A percentile compares a stretch with the other conserved stretches of the same genome.
phyloP scores from a whole-genome alignment of 2,113 vertebrate genomes.

The Hippopotamus amphibius region DNA sequence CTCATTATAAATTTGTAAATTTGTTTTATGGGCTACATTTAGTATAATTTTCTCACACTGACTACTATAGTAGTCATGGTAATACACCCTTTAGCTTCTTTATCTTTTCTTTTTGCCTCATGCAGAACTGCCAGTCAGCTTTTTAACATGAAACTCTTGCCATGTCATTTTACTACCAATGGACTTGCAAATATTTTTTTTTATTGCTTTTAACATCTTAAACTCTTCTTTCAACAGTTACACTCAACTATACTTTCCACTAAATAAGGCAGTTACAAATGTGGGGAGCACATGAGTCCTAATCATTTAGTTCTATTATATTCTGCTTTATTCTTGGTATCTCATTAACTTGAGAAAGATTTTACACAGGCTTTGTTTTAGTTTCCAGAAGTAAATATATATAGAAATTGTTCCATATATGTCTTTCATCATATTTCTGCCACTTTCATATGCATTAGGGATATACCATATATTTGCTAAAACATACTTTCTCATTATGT shows the following conservation, averaged over 20 bases:
- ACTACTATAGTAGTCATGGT: neutral
- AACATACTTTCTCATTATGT: neutral
- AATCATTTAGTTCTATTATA: conserved; percentile 44
- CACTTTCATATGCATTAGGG: neutral
- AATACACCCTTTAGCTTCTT: conserved; percentile 1
- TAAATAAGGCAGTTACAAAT: conserved; percentile 30
- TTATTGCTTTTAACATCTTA: neutral
- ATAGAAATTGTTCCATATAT: conserved; percentile 4
- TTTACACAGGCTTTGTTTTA: conserved; percentile 23
- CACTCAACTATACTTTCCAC: neutral
- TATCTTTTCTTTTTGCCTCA: neutral
- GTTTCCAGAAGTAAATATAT: conserved; percentile 47
- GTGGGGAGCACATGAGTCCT: neutral
- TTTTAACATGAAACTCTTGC: neutral
- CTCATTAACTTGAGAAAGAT: conserved; percentile 31
- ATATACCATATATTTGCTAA: neutral
- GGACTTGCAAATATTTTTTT: conserved; percentile 6
- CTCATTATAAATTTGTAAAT: conserved; percentile 59
- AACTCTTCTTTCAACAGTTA: conserved; percentile 13
- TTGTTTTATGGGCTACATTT: conserved; percentile 65
- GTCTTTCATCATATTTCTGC: conserved; percentile 34
- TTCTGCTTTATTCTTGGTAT: conserved; percentile 50
- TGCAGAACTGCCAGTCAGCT: neutral
- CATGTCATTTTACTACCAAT: neutral
- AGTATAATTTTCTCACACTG: conserved; percentile 35